A percentile compares a stretch with the other conserved stretches of the same genome.
Evolutionary conservation across 2,888 invertebrate genomes (phyloP).

Genomic region (Pristionchus japonicus): DNA sequence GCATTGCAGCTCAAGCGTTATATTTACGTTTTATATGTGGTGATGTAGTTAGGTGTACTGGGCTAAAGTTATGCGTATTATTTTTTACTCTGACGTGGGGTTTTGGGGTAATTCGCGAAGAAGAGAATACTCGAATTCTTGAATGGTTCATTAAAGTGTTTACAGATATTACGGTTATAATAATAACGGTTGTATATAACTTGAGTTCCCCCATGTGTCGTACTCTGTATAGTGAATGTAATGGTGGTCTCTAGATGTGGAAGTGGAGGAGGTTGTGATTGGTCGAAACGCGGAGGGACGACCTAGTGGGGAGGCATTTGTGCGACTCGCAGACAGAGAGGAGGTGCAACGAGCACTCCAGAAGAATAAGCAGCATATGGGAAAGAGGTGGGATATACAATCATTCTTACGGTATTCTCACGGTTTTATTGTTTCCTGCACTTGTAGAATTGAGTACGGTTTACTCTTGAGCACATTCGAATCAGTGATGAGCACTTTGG

Average conservation of each 20-base stretch:
- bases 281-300: constrained; percentile 58
- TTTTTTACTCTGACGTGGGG: too few relatives aligned
- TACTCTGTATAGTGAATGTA: neutral
- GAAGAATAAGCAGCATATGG: constrained; percentile 70
- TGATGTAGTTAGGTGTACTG: too few relatives aligned
- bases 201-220: neutral
- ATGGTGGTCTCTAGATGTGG: constrained; percentile 59
- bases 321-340: constrained; percentile 61
- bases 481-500: constrained; percentile 15
- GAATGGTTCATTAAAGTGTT: too few relatives aligned
- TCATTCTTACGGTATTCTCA: neutral
- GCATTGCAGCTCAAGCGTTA: too few relatives aligned
- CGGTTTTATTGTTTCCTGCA: neutral
- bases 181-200: neutral
- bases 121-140: too few relatives aligned
- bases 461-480: neutral
- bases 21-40: too few relatives aligned
- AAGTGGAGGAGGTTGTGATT: constrained; percentile 67
- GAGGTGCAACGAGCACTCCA: constrained; percentile 66
- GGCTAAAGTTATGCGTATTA: too few relatives aligned
- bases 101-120: too few relatives aligned
- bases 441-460: neutral
- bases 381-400: constrained; percentile 67
- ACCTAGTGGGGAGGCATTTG: constrained; percentile 72
- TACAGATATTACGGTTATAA: too few relatives aligned